Evolutionary conservation across 2,888 invertebrate species (phyloP).

Genomic region (Mesorhabditis sp.): DNA sequence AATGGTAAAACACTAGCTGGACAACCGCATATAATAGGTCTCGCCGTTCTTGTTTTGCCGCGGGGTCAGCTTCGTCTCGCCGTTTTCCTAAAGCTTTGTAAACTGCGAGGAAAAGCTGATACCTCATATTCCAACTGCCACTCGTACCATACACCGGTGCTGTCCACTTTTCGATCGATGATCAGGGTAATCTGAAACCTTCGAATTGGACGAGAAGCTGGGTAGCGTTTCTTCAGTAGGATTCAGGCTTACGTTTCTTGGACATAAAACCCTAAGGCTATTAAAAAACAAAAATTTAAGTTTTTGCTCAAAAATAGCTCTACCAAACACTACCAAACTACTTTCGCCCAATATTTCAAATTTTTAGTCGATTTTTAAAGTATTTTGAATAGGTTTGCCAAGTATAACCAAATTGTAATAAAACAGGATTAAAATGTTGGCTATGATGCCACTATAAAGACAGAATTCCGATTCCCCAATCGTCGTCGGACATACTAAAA

Average conservation of each 20-base stretch:
- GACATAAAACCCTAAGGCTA: no score
- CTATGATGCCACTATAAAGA: not conserved
- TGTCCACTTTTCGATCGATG: conserved; percentile 41
- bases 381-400: no score
- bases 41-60: conserved; percentile 45
- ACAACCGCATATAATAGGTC: conserved; percentile 43
- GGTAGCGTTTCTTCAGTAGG: no score
- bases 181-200: conserved; percentile 29
- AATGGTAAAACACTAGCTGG: no score
- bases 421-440: no score
- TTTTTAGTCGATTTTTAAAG: not conserved
- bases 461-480: not conserved
- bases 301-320: no score
- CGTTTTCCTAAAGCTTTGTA: conserved; percentile 4
- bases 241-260: no score
- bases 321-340: not conserved
- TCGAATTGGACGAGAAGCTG: not conserved
- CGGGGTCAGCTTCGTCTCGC: not conserved
- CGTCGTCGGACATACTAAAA: not conserved
- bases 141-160: conserved; percentile 56
- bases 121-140: conserved; percentile 41
- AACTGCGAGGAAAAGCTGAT: not conserved
- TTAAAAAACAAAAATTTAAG: no score
- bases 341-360: not conserved
- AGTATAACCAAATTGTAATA: no score